Percentiles rank a stretch among this genome's conserved stretches.
These are phyloP conservation scores for Hirtodrosophila confusa DNA, from an alignment of 2,888 invertebrate species.

Conservation along the genomic window DNA sequence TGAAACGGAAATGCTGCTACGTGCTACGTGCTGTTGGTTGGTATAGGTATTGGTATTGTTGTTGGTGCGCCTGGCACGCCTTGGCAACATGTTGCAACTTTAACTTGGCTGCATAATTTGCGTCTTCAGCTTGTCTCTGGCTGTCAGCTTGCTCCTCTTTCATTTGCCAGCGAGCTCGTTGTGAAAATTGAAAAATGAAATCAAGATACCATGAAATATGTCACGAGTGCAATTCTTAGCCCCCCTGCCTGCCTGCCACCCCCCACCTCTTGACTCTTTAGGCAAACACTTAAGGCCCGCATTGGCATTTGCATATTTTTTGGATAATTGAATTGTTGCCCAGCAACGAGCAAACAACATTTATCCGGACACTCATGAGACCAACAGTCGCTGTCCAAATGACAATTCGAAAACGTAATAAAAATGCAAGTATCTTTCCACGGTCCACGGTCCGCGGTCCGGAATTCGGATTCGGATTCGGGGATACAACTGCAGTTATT, in stretches of 20 bases:
- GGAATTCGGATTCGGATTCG: slow-evolving; percentile 54
- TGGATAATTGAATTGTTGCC: slow-evolving; percentile 82
- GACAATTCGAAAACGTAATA: slow-evolving; percentile 70
- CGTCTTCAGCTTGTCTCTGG: slow-evolving; percentile 42
- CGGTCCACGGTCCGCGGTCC: slow-evolving; percentile 11
- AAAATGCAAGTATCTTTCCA: slow-evolving; percentile 66
- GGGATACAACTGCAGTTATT: slow-evolving; percentile 54
- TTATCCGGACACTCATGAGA: slow-evolving; percentile 79
- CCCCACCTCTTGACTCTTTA: slow-evolving; percentile 9
- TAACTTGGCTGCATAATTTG: slow-evolving; percentile 66
- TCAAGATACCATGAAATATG: slow-evolving; percentile 74
- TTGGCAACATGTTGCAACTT: slow-evolving; percentile 69
- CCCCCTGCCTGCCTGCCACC: background rate
- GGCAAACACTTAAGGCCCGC: slow-evolving; percentile 48
- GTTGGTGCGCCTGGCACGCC: slow-evolving; percentile 54
- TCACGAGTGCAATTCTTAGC: slow-evolving; percentile 68
- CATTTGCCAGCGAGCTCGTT: slow-evolving; percentile 39
- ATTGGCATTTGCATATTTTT: slow-evolving; percentile 72
- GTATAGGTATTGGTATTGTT: slow-evolving; percentile 25
- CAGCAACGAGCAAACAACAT: slow-evolving; percentile 73
- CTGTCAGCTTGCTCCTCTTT: slow-evolving; percentile 33
- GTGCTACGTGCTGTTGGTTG: slow-evolving; percentile 44
- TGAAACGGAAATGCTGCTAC: slow-evolving; percentile 74
- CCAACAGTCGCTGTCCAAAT: slow-evolving; percentile 70
- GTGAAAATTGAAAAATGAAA: slow-evolving; percentile 76